Base-by-base conservation (phyloP, 2,888 invertebrate genomes). In the Megamerina dolium region DNA sequence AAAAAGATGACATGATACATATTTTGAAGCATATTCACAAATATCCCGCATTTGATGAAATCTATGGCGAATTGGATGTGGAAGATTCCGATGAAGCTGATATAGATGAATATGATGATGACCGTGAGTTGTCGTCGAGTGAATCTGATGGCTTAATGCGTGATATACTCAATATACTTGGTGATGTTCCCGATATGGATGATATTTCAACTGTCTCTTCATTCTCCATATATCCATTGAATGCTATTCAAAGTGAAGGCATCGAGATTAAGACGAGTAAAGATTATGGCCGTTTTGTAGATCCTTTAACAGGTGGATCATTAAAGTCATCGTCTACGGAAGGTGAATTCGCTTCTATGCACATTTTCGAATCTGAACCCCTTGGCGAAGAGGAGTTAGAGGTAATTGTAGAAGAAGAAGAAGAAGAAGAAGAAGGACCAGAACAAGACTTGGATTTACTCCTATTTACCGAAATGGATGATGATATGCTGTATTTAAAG, bases 281-380 rank as follows among this genome's bases (percentile, higher is more conserved):
- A 13, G 49, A 51, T 37, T 4, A 33, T 21, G 53, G 50, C 2
- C 40, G 27, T 21, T 59, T 59, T 53, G 54, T 47, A 2, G 20
- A 58, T 39, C 50, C 58, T 0, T 13, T 55, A 6, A 45, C 49
- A 2, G 54, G 47, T 1, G 23, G 31, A 1, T 2, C 5, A 2
- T 3, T 48, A 4, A 5, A 29, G 10, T 4, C 13, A 5, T 18
- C 23, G 5, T 27, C 18, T 2, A 18, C 37, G 5, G 19, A 13
- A 12, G 30, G 32, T 10, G 30, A 34, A 2, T 38, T 43, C 4
- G 29, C 21, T 12, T 39, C 43, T n/a, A 37, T 44, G 5, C 3
- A 16, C 3, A n/a, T 9, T 1, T 36, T 37, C 1, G 38, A 45
- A 12, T 18, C 17, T 1, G n/a, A 12, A 1, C 9, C 51, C 0